A percentile compares a stretch with the other conserved stretches of the same genome.
These are phyloP conservation scores for Enteromius anoplus DNA, from an alignment of 2,797 vertebrate genomes.

Conservation along the genomic window DNA sequence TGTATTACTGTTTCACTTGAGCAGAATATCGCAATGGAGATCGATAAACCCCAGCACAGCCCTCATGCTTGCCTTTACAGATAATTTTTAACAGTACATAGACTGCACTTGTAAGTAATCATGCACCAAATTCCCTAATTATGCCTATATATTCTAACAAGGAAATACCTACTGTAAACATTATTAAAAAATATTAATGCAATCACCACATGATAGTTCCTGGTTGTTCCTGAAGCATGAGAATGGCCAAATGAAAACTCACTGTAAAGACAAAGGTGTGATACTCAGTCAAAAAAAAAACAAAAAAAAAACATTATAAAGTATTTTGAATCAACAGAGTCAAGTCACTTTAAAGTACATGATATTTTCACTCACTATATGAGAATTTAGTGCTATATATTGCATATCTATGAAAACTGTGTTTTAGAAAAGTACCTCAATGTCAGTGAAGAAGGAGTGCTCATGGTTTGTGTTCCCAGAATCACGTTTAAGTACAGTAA, in stretches of 20 bases:
- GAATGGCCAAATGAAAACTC: constrained; percentile 4
- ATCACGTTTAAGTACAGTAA: constrained; percentile 40
- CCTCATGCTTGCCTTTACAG: not conserved
- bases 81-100: not conserved
- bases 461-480: constrained; percentile 8
- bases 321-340: not conserved
- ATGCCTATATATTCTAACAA: not conserved
- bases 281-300: not conserved
- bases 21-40: not conserved
- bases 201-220: not conserved
- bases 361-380: not conserved
- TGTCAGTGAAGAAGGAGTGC: constrained; percentile 44
- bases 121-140: not conserved
- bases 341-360: not conserved
- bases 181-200: not conserved
- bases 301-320: not conserved
- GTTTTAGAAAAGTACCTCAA: constrained; percentile 42
- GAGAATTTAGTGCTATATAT: not conserved
- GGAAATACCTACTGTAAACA: not conserved
- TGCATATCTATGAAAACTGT: not conserved
- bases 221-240: not conserved
- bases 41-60: not conserved
- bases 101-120: not conserved
- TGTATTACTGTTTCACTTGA: not conserved
- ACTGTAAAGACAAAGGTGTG: constrained; percentile 6